A percentile compares a stretch with the other conserved stretches of the same genome.
Conservation (phyloP, 2,888 invertebrate species). For the Watsonalla binaria region DNA sequence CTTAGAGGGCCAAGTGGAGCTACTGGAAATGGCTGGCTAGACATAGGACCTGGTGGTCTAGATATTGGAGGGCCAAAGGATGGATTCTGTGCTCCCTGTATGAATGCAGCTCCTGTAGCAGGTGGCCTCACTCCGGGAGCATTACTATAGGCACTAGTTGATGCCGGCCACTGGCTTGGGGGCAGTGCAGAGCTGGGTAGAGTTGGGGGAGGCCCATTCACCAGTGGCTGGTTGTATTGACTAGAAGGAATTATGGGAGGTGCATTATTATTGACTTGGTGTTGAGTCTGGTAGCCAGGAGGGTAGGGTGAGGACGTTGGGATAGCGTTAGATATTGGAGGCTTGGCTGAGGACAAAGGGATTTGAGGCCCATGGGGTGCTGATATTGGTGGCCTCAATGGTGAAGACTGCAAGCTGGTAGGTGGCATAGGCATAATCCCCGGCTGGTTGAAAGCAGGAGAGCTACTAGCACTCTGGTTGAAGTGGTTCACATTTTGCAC, state of each 20-base stretch:
- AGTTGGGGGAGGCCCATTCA: conserved; percentile 53
- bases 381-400: conserved; percentile 35
- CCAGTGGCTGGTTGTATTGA: conserved; percentile 54
- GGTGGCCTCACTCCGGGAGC: conserved; percentile 28
- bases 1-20: conserved; percentile 35
- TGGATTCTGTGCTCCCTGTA: conserved; percentile 25
- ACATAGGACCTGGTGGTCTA: conserved; percentile 30
- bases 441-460: conserved; percentile 67
- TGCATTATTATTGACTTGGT: conserved; percentile 68
- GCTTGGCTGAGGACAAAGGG: conserved; percentile 39
- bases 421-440: conserved; percentile 43
- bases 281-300: conserved; percentile 39
- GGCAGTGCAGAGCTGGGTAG: conserved; percentile 13
- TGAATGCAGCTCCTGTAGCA: conserved; percentile 23
- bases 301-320: conserved; percentile 42
- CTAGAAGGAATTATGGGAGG: conserved; percentile 68
- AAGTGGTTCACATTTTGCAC: conserved; percentile 51
- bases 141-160: conserved; percentile 35
- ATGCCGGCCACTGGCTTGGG: conserved; percentile 30
- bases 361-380: conserved; percentile 25
- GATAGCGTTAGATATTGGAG: conserved; percentile 38
- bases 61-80: conserved; percentile 26
- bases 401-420: conserved; percentile 47
- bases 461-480: conserved; percentile 61
- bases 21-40: conserved; percentile 42